These are phyloP conservation scores for Lasiurus cinereus DNA, from an alignment of 2,113 vertebrate genomes.

Conservation along the genomic window DNA sequence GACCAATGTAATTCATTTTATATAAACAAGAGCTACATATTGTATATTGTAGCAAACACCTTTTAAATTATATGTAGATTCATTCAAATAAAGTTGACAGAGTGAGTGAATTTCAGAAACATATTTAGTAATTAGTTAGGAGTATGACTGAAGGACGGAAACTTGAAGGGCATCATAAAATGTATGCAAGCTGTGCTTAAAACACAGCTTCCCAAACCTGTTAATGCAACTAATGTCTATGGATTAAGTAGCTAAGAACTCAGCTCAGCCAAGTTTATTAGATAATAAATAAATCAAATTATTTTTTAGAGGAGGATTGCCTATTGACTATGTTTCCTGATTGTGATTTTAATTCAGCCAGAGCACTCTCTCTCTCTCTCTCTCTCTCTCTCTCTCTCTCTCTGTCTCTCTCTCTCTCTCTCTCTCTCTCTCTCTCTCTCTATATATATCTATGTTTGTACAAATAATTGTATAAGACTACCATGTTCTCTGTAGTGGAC, in stretches of 20 bases:
- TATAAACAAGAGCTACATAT: neutral
- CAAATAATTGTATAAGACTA: rapidly evolving
- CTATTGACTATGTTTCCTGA: neutral
- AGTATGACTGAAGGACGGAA: conserved; percentile 1
- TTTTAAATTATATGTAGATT: neutral
- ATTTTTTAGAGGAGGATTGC: neutral
- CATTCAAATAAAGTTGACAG: neutral
- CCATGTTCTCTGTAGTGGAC: neutral
- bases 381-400: too few species aligned
- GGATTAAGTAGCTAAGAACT: conserved; percentile 40
- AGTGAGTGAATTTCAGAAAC: neutral
- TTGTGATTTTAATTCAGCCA: neutral
- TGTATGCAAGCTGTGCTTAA: neutral
- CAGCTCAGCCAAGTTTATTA: conserved; percentile 4
- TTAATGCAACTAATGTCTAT: conserved; percentile 27
- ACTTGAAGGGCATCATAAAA: conserved; percentile 45
- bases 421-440: too few species aligned
- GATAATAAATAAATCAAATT: conserved; percentile 60
- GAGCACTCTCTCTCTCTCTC: neutral
- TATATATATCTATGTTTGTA: neutral
- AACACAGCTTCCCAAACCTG: neutral
- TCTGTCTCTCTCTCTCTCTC: too few species aligned
- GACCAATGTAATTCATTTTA: neutral
- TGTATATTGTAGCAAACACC: neutral
- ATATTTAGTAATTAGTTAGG: neutral